Evolutionary conservation across 2,797 vertebrate species (phyloP), one percentile per base, ranked within the genome.

Genomic region (Liasis olivaceus): DNA sequence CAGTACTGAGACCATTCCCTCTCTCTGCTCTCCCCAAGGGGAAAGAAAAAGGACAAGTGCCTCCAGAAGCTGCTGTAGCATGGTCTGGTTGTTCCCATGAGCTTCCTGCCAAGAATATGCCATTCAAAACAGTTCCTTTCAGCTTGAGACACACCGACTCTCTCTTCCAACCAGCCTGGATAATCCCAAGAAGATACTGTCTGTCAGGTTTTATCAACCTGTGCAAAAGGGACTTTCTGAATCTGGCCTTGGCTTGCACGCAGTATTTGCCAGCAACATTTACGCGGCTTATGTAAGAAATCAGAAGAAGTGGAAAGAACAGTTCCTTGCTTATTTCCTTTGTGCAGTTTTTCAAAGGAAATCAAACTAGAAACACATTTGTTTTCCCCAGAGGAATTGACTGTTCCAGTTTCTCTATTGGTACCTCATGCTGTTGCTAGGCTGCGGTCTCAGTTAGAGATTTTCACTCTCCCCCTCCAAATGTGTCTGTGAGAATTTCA

Each of bases 401-500:
- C 89, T 85, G 91, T 85, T 94, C 93, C 91, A 90, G 36, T 92
- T 88, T 92, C 81, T 85, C 56, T 93, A 86, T 90, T 90, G 62
- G 91, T 47, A 42, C 85, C 90, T 69, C 85, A 85, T 88, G 85
- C 62, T 62, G 93, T 92, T 92, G 93, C 91, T 88, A 94, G 56
- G 93, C 85, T 92, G 89, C 89, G 0, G 86, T 20, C 86, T 92
- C 60, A 51, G 89, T 89, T 15, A 91, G n/a, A 85, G 28, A 31
- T 89, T 20, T 91, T 69, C 63, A 60, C 87, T 62, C 69, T 26
- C 91, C 28, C 51, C 47, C 24, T 42, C 56, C 28, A 85, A 87
- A 69, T 90, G 93, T 91, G 91, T 92, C 93, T 90, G 69, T 54
- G 89, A 89, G 91, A 89, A 91, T 94, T 94, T 94, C 93, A 92